phyloP scores from a whole-genome alignment of 1,140 invertebrate species.

The Nasonia giraulti region DNA sequence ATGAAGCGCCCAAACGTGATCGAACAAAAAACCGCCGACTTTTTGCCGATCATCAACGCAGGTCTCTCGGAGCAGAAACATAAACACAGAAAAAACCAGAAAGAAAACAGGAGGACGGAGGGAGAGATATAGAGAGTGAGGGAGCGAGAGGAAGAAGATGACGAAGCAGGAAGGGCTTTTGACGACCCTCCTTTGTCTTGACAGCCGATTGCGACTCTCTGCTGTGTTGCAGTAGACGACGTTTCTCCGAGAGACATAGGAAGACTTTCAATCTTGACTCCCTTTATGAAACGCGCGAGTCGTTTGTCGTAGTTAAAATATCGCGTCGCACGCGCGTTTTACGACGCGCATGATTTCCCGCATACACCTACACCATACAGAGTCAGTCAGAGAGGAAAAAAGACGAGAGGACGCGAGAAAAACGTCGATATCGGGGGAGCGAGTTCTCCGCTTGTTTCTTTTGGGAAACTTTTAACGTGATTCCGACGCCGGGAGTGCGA shows the following conservation, averaged over 20 bases:
- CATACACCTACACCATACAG: neutral
- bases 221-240: neutral
- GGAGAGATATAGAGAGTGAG: neutral
- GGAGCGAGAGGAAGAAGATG: neutral
- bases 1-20: neutral
- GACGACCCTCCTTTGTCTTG: conserved; percentile 24
- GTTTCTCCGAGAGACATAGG: neutral
- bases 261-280: conserved; percentile 32
- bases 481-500: neutral
- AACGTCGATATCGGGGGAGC: neutral
- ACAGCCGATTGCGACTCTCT: conserved; percentile 18
- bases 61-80: neutral
- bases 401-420: no score
- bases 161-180: neutral
- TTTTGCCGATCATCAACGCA: neutral
- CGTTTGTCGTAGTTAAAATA: conserved; percentile 51
- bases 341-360: neutral
- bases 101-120: neutral
- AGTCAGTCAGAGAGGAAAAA: neutral
- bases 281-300: conserved; percentile 45
- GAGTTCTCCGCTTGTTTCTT: neutral
- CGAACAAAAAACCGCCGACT: neutral
- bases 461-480: neutral
- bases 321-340: conserved; percentile 6
- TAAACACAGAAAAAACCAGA: neutral